A percentile compares a stretch with the other conserved stretches of the same genome.
Conservation (phyloP, 2,113 vertebrate species). For the Pterocles orientalis region DNA sequence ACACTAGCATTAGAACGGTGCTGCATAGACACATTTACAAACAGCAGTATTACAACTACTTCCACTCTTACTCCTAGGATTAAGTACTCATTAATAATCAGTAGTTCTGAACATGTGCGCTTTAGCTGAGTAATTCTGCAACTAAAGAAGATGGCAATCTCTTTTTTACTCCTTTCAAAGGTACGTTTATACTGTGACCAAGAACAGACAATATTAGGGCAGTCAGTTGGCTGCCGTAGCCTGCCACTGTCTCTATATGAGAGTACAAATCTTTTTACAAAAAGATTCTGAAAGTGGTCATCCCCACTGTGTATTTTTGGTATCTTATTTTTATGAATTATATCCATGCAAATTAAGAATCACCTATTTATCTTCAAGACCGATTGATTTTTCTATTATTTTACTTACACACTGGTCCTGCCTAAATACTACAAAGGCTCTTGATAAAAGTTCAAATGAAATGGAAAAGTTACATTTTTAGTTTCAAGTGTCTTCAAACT, state of each 20-base stretch:
- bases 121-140: background rate
- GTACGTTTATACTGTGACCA: background rate
- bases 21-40: background rate
- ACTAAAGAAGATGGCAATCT: background rate
- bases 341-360: background rate
- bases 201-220: background rate
- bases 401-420: background rate
- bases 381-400: background rate
- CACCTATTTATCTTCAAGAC: background rate
- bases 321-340: background rate
- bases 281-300: background rate
- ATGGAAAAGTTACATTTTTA: background rate
- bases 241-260: background rate
- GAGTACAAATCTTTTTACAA: background rate
- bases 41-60: background rate
- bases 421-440: background rate
- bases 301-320: background rate
- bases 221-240: background rate
- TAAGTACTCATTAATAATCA: background rate
- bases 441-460: background rate
- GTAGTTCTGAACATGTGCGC: background rate
- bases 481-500: background rate
- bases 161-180: background rate
- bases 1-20: background rate
- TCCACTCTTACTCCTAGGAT: background rate